A percentile compares a stretch with the other conserved stretches of the same genome.
Conservation (phyloP, 2,888 invertebrate genomes). For the Caenorhabditis zanzibari region DNA sequence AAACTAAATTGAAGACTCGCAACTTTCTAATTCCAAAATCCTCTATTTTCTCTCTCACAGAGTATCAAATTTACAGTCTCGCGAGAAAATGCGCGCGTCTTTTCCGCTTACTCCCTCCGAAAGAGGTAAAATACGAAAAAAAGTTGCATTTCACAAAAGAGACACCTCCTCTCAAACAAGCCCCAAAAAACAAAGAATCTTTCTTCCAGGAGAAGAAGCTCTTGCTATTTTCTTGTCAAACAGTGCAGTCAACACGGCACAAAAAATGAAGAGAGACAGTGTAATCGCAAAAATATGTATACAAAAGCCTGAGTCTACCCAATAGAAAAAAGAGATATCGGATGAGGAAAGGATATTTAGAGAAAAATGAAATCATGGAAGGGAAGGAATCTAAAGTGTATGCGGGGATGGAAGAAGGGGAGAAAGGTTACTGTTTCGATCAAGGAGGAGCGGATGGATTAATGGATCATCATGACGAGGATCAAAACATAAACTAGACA, state of each 20-base stretch:
- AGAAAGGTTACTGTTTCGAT: slow-evolving; percentile 7
- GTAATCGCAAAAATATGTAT: slow-evolving; percentile 55
- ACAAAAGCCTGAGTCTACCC: slow-evolving; percentile 48
- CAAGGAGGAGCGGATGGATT: slow-evolving; percentile 25
- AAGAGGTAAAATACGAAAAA: slow-evolving; percentile 44
- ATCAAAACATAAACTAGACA: slow-evolving; percentile 3
- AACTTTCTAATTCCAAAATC: slow-evolving; percentile 8
- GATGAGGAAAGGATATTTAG: slow-evolving; percentile 20
- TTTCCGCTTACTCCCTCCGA: slow-evolving; percentile 26
- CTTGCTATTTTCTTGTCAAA: slow-evolving; percentile 48
- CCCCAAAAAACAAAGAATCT: slow-evolving; percentile 58
- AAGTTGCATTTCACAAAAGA: slow-evolving; percentile 60
- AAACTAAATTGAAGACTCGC: too few relatives aligned
- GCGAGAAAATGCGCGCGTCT: slow-evolving; percentile 7
- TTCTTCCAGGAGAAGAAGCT: slow-evolving; percentile 24
- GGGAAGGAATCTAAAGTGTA: slow-evolving; percentile 5
- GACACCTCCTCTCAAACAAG: slow-evolving; percentile 48
- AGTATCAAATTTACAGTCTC: slow-evolving; percentile 24
- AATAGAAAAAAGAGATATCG: slow-evolving; percentile 13
- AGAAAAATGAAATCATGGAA: slow-evolving; percentile 26
- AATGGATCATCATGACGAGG: slow-evolving; percentile 2
- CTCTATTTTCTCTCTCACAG: not conserved
- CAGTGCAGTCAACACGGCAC: slow-evolving; percentile 46
- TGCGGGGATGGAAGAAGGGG: slow-evolving; percentile 9
- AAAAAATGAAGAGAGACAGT: slow-evolving; percentile 17